Conservation (phyloP, 1,140 invertebrate genomes). For the Bombus breviceps region DNA sequence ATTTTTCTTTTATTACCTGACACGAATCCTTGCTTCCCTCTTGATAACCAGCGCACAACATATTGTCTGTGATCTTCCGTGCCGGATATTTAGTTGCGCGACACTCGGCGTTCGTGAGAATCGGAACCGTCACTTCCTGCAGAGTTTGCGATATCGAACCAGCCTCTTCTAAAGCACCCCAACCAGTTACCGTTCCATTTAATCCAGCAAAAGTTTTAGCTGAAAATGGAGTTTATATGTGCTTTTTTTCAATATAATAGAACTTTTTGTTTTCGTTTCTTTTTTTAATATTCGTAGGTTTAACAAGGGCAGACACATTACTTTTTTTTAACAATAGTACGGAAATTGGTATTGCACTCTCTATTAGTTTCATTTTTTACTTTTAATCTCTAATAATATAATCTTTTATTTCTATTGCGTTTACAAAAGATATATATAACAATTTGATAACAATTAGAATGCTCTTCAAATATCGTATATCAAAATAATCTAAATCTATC, state of each 20-base stretch:
- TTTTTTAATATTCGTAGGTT: background rate
- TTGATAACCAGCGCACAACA: conserved; percentile 92
- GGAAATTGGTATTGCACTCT: too few relatives aligned
- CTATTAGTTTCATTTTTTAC: too few relatives aligned
- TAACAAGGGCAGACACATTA: too few relatives aligned
- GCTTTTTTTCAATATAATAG: background rate
- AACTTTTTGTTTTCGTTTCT: too few relatives aligned
- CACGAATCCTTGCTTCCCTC: conserved; percentile 91
- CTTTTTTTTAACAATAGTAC: too few relatives aligned
- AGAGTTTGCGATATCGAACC: conserved; percentile 84
- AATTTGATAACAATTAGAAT: too few relatives aligned
- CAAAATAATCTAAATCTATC: too few relatives aligned
- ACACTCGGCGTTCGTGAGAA: conserved; percentile 89
- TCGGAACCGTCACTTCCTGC: conserved; percentile 87
- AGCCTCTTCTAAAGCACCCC: conserved; percentile 85
- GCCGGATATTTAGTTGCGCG: conserved; percentile 86
- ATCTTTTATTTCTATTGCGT: too few relatives aligned
- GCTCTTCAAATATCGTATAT: too few relatives aligned
- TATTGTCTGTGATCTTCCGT: conserved; percentile 90
- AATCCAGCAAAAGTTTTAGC: conserved; percentile 80
- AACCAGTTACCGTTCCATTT: conserved; percentile 86
- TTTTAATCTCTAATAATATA: too few relatives aligned
- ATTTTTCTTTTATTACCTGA: conserved; percentile 81
- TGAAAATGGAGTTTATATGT: conserved; percentile 35
- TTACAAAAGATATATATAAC: too few relatives aligned